Conservation (phyloP, 2,888 invertebrate genomes). For the Sympetrum striolatum region DNA sequence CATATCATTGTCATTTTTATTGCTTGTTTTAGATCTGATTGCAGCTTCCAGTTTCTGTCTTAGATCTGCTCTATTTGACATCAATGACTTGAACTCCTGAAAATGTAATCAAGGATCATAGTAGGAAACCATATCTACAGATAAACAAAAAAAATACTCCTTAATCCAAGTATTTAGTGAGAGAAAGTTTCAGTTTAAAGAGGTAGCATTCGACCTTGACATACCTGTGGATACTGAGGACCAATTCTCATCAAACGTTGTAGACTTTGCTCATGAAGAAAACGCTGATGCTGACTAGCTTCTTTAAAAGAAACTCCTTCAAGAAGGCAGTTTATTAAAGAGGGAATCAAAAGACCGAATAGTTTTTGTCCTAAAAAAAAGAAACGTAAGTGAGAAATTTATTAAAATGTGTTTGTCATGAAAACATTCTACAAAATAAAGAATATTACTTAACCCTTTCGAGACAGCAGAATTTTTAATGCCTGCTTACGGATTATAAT, state of each 20-base stretch:
- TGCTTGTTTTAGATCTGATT: constrained; percentile 69
- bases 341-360: constrained; percentile 87
- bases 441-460: no score
- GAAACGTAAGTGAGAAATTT: background rate
- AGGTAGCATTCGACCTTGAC: background rate
- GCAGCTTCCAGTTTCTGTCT: constrained; percentile 85
- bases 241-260: constrained; percentile 91
- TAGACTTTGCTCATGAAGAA: constrained; percentile 87
- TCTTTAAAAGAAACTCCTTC: constrained; percentile 70
- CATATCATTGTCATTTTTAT: constrained; percentile 56
- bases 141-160: no score
- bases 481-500: no score
- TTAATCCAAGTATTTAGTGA: no score
- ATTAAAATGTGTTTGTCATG: no score
- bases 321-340: constrained; percentile 84
- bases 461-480: no score
- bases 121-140: background rate
- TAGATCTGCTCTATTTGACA: constrained; percentile 82
- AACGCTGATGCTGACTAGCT: constrained; percentile 69
- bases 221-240: constrained; percentile 86
- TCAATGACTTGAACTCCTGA: constrained; percentile 88
- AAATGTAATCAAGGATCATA: constrained; percentile 49
- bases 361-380: constrained; percentile 80
- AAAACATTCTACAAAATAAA: no score
- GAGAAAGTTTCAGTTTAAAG: background rate